Conservation (phyloP, 2,888 invertebrate species). For the Perdita meconis region DNA sequence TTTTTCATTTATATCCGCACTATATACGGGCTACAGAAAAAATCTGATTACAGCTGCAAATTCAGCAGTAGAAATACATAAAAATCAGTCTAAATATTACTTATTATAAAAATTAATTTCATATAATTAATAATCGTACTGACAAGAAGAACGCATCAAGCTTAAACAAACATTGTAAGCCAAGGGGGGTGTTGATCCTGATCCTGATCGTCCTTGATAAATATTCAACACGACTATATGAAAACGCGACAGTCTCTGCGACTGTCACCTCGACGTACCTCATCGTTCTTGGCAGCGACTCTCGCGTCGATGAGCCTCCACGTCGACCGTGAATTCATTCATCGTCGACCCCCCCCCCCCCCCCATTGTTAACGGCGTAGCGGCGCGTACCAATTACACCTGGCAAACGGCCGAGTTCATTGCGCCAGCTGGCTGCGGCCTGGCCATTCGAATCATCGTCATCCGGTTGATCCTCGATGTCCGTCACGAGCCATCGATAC, state of each 20-base stretch:
- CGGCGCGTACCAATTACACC: conserved; percentile 56
- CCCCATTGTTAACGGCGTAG: conserved; percentile 41
- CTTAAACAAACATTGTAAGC: no score
- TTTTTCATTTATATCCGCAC: no score
- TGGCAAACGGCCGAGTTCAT: conserved; percentile 61
- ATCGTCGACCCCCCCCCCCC: conserved; percentile 35
- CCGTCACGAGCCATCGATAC: conserved; percentile 45
- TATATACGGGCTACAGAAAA: no score
- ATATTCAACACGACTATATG: neutral
- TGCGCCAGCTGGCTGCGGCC: conserved; percentile 31
- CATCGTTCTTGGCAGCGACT: conserved; percentile 41
- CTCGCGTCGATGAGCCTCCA: conserved; percentile 12
- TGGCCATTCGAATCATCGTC: conserved; percentile 9
- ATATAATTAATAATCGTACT: no score
- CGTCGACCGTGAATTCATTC: conserved; percentile 48
- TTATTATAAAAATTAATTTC: no score
- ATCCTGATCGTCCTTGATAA: no score
- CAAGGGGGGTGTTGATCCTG: no score
- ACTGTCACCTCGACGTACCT: neutral
- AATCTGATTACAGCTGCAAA: no score
- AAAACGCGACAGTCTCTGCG: conserved; percentile 1
- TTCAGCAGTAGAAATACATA: no score
- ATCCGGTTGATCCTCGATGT: conserved; percentile 24
- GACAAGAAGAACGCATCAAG: no score
- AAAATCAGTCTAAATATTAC: no score